phyloP scores from a whole-genome alignment of 2,113 vertebrate genomes.

The Hucho hucho region DNA sequence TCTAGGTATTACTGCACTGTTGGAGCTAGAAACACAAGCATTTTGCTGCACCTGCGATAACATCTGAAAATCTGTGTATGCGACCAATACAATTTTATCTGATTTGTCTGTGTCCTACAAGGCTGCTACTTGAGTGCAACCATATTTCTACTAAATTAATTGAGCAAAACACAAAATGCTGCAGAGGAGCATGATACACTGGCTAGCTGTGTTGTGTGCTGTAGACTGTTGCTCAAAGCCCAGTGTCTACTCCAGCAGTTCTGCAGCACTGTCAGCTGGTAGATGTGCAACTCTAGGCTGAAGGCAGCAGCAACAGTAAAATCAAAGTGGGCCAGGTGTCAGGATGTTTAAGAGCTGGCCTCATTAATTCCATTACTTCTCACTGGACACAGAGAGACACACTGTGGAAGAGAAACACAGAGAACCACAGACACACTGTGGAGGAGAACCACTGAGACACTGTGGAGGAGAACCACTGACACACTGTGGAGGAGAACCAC shows the following conservation, averaged over 20 bases:
- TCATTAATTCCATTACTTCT: constrained; percentile 6
- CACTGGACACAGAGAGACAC: background rate
- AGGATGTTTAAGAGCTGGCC: constrained; percentile 6
- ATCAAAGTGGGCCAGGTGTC: constrained; percentile 6
- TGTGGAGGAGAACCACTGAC: too few species aligned
- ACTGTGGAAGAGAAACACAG: background rate
- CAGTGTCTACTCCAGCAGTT: constrained; percentile 49
- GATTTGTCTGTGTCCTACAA: too few species aligned
- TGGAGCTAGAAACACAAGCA: too few species aligned
- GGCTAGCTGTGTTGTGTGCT: constrained; percentile 13
- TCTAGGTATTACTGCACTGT: too few species aligned
- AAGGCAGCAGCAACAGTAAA: constrained; percentile 12
- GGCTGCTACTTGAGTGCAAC: too few species aligned
- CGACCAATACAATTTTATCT: too few species aligned
- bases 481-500: too few species aligned
- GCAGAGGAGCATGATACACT: background rate
- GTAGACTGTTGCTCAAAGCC: constrained; percentile 65
- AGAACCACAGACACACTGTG: too few species aligned
- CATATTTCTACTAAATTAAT: background rate
- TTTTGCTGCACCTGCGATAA: too few species aligned
- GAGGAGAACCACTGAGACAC: too few species aligned
- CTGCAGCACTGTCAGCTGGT: constrained; percentile 36
- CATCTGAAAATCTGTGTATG: too few species aligned
- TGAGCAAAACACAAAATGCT: constrained; percentile 14
- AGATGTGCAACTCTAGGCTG: constrained; percentile 42